Percentiles rank a stretch among this genome's conserved stretches.
These are phyloP conservation scores for Dynastes grantii DNA, from an alignment of 2,888 invertebrate species.

Conservation along the genomic window DNA sequence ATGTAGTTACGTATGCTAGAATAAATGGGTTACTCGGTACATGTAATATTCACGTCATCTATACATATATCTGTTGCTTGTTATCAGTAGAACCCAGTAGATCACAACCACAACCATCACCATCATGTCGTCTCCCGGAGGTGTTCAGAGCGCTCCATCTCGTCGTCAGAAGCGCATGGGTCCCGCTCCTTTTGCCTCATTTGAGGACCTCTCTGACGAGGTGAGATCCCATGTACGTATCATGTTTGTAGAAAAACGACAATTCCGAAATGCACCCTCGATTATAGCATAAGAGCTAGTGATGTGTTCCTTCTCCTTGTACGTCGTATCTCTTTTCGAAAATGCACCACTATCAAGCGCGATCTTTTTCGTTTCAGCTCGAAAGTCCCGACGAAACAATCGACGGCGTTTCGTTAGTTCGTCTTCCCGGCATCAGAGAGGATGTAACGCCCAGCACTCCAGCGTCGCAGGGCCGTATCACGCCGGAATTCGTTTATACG, in stretches of 20 bases:
- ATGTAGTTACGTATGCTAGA: no score
- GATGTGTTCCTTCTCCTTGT: conserved; percentile 6
- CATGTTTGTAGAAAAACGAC: conserved; percentile 62
- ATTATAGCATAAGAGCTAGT: conserved; percentile 35
- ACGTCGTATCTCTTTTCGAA: no score
- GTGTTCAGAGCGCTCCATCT: conserved; percentile 59
- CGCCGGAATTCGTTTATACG: conserved; percentile 60
- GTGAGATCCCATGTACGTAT: conserved; percentile 79
- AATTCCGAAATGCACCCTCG: conserved; percentile 35
- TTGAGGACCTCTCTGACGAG: conserved; percentile 92
- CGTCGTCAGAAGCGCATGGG: conserved; percentile 85
- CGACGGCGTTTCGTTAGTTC: conserved; percentile 71
- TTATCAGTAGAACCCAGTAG: conserved; percentile 63
- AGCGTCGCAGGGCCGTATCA: conserved; percentile 49
- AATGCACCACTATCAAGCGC: neutral
- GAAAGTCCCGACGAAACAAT: conserved; percentile 74
- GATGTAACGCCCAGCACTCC: conserved; percentile 68
- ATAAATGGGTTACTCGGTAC: neutral
- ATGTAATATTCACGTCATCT: conserved; percentile 16
- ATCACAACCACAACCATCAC: conserved; percentile 52
- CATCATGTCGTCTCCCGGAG: conserved; percentile 64
- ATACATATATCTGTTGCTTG: conserved; percentile 53
- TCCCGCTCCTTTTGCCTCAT: conserved; percentile 94
- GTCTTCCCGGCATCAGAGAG: conserved; percentile 75
- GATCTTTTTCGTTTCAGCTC: conserved; percentile 68